phyloP scores from a whole-genome alignment of 2,888 invertebrate species.

The Enoplolaimus lenunculus region DNA sequence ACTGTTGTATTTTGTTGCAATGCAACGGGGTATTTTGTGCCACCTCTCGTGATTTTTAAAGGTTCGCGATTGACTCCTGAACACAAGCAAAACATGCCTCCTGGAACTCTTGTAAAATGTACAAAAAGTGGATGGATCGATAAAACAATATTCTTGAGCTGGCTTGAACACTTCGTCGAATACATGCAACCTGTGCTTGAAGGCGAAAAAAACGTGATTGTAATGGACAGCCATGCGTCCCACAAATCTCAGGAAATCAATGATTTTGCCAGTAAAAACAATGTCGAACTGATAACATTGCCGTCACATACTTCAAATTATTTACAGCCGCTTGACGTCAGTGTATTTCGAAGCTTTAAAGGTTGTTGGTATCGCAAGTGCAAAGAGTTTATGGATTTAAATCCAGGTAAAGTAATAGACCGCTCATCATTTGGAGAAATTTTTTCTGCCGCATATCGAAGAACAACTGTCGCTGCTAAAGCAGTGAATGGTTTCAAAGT shows the following conservation, averaged over 20 bases:
- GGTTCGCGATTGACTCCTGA: not conserved
- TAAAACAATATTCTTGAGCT: not conserved
- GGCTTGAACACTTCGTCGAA: not conserved
- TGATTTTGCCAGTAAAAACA: not conserved
- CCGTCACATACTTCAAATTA: not conserved
- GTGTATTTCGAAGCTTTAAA: not conserved
- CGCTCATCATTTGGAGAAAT: not conserved
- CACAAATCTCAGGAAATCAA: not conserved
- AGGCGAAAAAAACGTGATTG: conserved; percentile 1
- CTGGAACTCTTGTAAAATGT: not conserved
- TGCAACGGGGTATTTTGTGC: not conserved
- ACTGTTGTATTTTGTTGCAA: conserved; percentile 12
- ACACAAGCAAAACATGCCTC: not conserved
- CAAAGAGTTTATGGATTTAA: not conserved
- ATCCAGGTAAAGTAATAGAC: not conserved
- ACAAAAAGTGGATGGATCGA: conserved; percentile 11
- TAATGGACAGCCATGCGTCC: not conserved
- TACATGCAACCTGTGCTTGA: not conserved
- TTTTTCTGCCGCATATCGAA: not conserved
- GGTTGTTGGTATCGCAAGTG: not conserved
- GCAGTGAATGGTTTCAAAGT: not conserved
- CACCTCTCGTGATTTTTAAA: conserved; percentile 10
- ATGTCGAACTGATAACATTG: not conserved
- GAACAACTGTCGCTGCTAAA: not conserved
- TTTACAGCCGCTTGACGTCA: no score